These are phyloP conservation scores for Zophobas atratus DNA, from an alignment of 1,140 invertebrate species.

Conservation along the genomic window DNA sequence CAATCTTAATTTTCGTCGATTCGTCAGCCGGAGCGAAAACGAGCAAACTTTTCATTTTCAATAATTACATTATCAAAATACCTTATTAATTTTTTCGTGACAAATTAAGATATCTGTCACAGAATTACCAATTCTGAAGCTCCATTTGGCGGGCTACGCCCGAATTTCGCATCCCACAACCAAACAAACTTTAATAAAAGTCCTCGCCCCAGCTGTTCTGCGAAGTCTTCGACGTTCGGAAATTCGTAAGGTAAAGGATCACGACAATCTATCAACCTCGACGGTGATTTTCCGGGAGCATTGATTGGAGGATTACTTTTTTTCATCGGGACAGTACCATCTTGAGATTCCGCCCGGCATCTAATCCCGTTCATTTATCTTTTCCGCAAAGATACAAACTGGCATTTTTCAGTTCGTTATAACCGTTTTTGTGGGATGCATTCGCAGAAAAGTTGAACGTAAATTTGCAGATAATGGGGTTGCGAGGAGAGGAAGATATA, in stretches of 20 bases:
- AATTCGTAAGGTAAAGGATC: constrained; percentile 21
- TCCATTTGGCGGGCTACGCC: not conserved
- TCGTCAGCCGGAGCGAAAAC: no score
- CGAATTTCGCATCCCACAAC: not conserved
- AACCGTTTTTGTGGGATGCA: constrained; percentile 21
- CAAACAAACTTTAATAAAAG: constrained; percentile 26
- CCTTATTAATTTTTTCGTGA: no score
- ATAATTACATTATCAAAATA: no score
- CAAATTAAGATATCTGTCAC: no score
- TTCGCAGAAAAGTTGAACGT: not conserved
- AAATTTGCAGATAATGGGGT: no score
- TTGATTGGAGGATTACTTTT: constrained; percentile 36
- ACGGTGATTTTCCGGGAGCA: constrained; percentile 35
- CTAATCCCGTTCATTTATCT: constrained; percentile 34
- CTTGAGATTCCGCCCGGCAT: not conserved
- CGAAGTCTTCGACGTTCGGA: constrained; percentile 1
- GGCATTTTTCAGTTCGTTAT: constrained; percentile 21
- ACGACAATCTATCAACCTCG: constrained; percentile 36
- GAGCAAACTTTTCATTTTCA: no score
- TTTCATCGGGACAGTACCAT: constrained; percentile 31
- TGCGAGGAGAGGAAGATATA: no score
- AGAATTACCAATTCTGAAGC: no score
- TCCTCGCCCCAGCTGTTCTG: not conserved
- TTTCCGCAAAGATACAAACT: constrained; percentile 23
- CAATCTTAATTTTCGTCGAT: no score